phyloP scores from a whole-genome alignment of 2,113 vertebrate species.

The Aix galericulata region DNA sequence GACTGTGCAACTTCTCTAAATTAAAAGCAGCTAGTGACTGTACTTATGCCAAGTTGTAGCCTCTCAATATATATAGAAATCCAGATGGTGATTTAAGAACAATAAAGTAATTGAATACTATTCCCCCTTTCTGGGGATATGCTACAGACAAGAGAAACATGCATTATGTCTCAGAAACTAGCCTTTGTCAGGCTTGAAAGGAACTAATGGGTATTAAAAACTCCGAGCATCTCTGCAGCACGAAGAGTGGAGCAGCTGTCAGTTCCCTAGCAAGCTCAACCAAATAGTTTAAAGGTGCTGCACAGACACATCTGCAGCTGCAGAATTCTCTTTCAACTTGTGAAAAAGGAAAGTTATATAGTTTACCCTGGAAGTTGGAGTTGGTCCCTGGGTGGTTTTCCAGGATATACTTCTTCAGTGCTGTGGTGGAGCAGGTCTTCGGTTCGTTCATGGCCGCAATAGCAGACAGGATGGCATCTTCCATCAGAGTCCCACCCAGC shows the following conservation, averaged over 20 bases:
- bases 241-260: constrained; percentile 18
- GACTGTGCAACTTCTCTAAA: not conserved
- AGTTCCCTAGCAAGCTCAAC: not conserved
- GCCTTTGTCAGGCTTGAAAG: constrained; percentile 38
- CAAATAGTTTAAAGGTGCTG: not conserved
- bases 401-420: constrained; percentile 90
- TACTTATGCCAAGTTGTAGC: not conserved
- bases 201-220: not conserved
- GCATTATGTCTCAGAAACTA: not conserved
- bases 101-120: not conserved
- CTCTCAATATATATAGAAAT: not conserved
- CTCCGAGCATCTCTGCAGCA: not conserved
- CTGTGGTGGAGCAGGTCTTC: constrained; percentile 95
- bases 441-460: constrained; percentile 99
- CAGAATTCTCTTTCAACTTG: not conserved
- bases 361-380: constrained; percentile 86
- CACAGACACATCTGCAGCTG: not conserved
- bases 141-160: not conserved
- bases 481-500: constrained; percentile 87
- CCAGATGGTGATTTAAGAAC: not conserved
- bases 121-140: not conserved
- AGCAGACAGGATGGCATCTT: constrained; percentile 93
- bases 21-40: not conserved
- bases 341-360: not conserved
- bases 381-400: constrained; percentile 91